These are phyloP conservation scores for Porites divaricata DNA, from an alignment of 92 coral and sea anemone species.

Conservation along the genomic window DNA sequence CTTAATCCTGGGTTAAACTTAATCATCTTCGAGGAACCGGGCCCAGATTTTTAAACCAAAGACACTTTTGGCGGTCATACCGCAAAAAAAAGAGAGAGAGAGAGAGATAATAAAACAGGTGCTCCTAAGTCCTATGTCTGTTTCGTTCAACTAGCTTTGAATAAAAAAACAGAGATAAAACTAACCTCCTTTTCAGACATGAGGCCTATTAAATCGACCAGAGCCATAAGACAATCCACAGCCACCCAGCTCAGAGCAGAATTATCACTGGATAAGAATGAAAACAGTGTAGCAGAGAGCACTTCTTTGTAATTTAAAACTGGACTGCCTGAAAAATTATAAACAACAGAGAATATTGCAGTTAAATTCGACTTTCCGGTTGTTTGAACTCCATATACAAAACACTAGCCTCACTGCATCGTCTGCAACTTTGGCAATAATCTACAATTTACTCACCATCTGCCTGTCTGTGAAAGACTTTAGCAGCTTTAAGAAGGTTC, in stretches of 20 bases:
- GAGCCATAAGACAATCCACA: conserved; percentile 62
- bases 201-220: conserved; percentile 57
- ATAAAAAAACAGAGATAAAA: neutral
- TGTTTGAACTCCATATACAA: too few species aligned
- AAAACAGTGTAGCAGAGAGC: conserved; percentile 47
- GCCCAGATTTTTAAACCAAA: too few species aligned
- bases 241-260: conserved; percentile 53
- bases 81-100: too few species aligned
- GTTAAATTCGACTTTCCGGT: neutral
- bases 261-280: conserved; percentile 45
- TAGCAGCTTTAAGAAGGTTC: conserved; percentile 53
- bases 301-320: conserved; percentile 47
- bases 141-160: too few species aligned
- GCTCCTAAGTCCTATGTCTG: too few species aligned
- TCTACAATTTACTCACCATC: conserved; percentile 24
- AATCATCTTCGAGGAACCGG: too few species aligned
- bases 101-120: too few species aligned
- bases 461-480: conserved; percentile 37
- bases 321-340: conserved; percentile 41
- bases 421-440: neutral
- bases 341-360: neutral
- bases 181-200: conserved; percentile 62
- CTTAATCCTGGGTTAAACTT: too few species aligned
- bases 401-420: too few species aligned
- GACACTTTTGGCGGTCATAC: too few species aligned